phyloP scores from a whole-genome alignment of 2,797 vertebrate genomes.

The Phalanger gymnotis region DNA sequence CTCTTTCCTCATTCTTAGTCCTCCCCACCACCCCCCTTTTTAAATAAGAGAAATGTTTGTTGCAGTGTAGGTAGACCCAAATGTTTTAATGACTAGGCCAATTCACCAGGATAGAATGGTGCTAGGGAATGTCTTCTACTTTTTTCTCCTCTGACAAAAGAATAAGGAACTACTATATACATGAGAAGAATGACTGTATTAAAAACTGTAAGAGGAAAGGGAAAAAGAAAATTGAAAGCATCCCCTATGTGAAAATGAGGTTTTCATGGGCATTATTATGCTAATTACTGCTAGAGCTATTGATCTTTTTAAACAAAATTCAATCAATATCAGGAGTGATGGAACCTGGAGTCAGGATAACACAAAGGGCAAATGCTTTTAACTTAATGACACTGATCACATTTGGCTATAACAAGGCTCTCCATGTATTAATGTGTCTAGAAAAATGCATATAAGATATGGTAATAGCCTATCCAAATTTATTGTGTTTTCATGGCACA shows the following conservation, averaged over 20 bases:
- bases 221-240: neutral
- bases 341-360: constrained; percentile 53
- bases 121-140: neutral
- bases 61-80: neutral
- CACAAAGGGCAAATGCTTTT: neutral
- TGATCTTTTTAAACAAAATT: constrained; percentile 65
- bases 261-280: neutral
- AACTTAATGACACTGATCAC: constrained; percentile 62
- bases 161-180: neutral
- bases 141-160: neutral
- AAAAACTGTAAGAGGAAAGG: constrained; percentile 30
- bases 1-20: neutral
- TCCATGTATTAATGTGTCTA: constrained; percentile 32
- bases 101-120: constrained; percentile 15
- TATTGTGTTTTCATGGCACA: neutral
- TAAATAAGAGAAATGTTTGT: neutral
- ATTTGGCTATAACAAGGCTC: constrained; percentile 51
- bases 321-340: constrained; percentile 41
- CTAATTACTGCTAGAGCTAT: constrained; percentile 36
- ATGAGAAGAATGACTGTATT: neutral
- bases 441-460: neutral
- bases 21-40: neutral
- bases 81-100: neutral
- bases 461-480: neutral
- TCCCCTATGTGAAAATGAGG: neutral